Base-by-base conservation (phyloP, 2,888 invertebrate species). In the Petrophora chlorosata region DNA sequence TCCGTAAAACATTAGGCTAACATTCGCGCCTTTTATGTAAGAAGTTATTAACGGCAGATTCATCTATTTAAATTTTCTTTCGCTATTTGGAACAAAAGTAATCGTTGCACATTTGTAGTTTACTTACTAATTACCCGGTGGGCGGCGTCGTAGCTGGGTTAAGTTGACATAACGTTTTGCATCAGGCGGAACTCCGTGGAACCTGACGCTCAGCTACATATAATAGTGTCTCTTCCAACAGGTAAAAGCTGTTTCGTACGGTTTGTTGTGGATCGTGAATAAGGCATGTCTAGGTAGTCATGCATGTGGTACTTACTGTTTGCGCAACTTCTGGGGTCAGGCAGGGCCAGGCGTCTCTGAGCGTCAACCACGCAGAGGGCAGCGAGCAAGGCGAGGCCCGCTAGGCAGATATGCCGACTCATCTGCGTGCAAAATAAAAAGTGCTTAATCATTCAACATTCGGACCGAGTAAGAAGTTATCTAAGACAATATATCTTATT, bases 251-350 rank as follows among this genome's bases (percentile, higher is more conserved):
- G n/a, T n/a, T n/a, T n/a, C n/a, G n/a, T n/a, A n/a, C n/a, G n/a
- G n/a, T 16, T 16, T 12, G 14, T 13, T n/a, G 8, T 12, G 22
- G 19, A 13, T 22, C 15, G 16, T 17, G 7, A 10, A 34, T 10
- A 9, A 19, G 33, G 8, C 14, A 16, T 39, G 28, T 12, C 14
- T 12, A 16, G n/a, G 15, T 15, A 32, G 22, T 35, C 17, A 29
- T 13, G 2, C 8, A 13, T 28, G 22, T 38, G 15, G 22, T 76
- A 94, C 96, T 93, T 92, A 96, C 97, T 93, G 85, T 96, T 97
- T 51, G 95, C 93, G 85, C 97, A 97, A 86, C 96, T 97, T 78
- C 95, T 93, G 26, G 97, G 96, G 88, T 97, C 97, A 41, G 97
- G 97, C 61, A 97, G 90, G 16, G 97, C 96, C 55, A 97, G 91